phyloP scores from a whole-genome alignment of 2,888 invertebrate genomes.

The Eustalomyia histrio region DNA sequence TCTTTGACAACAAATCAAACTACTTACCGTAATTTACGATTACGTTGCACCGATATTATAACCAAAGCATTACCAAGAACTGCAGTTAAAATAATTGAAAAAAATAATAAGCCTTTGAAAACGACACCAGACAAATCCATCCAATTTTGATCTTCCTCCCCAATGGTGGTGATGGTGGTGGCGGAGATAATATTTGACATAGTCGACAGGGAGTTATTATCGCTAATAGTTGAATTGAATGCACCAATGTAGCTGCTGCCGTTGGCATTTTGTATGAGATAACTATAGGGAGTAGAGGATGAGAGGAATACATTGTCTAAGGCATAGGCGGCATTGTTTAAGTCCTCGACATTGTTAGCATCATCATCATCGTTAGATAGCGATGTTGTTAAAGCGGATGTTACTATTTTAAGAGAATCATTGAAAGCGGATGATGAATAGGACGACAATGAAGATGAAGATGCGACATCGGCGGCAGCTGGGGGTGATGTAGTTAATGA shows the following conservation, averaged over 20 bases:
- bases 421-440: conserved; percentile 41
- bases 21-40: conserved; percentile 79
- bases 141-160: conserved; percentile 78
- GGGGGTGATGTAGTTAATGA: conserved; percentile 37
- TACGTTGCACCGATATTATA: conserved; percentile 79
- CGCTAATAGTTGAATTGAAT: conserved; percentile 48
- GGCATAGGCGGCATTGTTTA: conserved; percentile 61
- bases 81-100: conserved; percentile 92
- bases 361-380: conserved; percentile 41
- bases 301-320: conserved; percentile 42
- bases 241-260: conserved; percentile 59
- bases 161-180: conserved; percentile 42
- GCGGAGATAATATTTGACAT: conserved; percentile 47
- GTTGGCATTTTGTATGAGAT: conserved; percentile 57
- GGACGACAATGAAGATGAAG: conserved; percentile 5
- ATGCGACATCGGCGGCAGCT: not conserved
- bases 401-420: conserved; percentile 64
- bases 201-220: conserved; percentile 40
- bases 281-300: conserved; percentile 31
- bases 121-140: conserved; percentile 82
- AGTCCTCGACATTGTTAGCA: conserved; percentile 28
- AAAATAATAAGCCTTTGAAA: conserved; percentile 89
- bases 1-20: not conserved
- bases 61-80: conserved; percentile 95
- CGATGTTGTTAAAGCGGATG: conserved; percentile 68